Base-by-base conservation (phyloP, 2,113 vertebrate genomes). In the Choloepus hoffmanni region DNA sequence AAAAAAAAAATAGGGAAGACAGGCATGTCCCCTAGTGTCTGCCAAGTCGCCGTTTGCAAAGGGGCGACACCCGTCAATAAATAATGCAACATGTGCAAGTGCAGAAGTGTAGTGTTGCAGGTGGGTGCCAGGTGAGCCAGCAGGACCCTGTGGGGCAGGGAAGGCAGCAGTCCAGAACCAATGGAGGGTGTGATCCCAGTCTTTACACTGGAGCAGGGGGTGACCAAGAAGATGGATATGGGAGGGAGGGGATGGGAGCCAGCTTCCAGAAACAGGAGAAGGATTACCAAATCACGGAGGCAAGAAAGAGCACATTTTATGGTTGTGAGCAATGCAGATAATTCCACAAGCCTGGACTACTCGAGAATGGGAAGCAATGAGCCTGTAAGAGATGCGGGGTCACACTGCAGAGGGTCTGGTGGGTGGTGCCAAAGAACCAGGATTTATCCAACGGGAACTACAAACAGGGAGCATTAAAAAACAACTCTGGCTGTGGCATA, bases 71-170 rank as follows among this genome's bases (percentile, higher is more conserved):
- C 5, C 18, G 12, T 30, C 24, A 43, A 63, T 58, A 72, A 82
- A 33, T 33, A 40, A 72, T 1, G 4, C 10, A 40, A 21, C 28
- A 3, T 58, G 55, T 58, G 18, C 19, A 58, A 13, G 18, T 58
- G 14, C 55, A 58, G 55, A 58, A 62, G 26, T 4, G 9, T 0
- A 11, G 5, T 7, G 5, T 19, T 7, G 43, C 68, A n/a, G 43
- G 1, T 0, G 8, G 33, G 55, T 3, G 7, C 4, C 12, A 2
- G 5, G 3, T 13, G 4, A 24, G 62, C 9, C 13, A 3, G 26
- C 4, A 18, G 48, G 77, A 83, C 45, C 1, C 0, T 0, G 6
- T 1, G n/a, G 24, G 10, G 16, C 36, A 72, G 28, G 14, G 13
- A 55, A 28, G 9, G 30, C 2, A 11, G 3, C n/a, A 11, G 7